Percentiles rank a stretch among this genome's conserved stretches.
Conservation (phyloP, 2,888 invertebrate genomes). For the Sminthurides aquaticus region DNA sequence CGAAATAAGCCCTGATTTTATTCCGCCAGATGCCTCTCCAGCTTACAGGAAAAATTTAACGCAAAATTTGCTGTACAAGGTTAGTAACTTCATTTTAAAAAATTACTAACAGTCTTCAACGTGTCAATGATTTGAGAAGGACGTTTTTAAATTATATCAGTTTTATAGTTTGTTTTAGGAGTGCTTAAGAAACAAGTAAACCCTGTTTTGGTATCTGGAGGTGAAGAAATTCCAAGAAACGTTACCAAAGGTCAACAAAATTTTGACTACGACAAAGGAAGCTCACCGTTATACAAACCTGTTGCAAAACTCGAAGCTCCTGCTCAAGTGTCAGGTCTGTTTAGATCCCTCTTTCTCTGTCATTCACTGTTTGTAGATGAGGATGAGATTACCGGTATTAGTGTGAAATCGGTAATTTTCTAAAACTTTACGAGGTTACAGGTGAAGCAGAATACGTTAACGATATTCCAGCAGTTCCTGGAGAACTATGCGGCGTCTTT, state of each 20-base stretch:
- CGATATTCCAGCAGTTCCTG: conserved; percentile 59
- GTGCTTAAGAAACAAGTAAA: conserved; percentile 10
- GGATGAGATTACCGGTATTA: no score
- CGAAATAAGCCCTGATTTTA: conserved; percentile 59
- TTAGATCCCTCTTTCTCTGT: no score
- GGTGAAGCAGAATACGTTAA: conserved; percentile 65
- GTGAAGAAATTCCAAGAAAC: conserved; percentile 54
- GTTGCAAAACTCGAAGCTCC: conserved; percentile 64
- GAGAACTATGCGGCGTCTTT: conserved; percentile 46
- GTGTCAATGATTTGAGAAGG: no score
- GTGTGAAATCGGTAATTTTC: no score
- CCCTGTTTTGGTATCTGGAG: conserved; percentile 52
- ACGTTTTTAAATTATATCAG: no score
- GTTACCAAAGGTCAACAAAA: conserved; percentile 62
- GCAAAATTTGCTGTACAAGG: conserved; percentile 71
- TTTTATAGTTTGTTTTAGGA: conserved; percentile 12
- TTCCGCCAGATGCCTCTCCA: conserved; percentile 62
- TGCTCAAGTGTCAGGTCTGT: conserved; percentile 56
- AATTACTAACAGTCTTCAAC: neutral
- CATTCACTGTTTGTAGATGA: no score
- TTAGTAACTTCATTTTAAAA: neutral
- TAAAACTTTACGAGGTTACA: no score
- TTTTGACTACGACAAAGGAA: conserved; percentile 58
- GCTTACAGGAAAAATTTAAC: conserved; percentile 64
- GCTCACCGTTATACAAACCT: conserved; percentile 68